These are phyloP conservation scores for Anhinga anhinga DNA, from an alignment of 2,113 vertebrate genomes.

Conservation along the genomic window DNA sequence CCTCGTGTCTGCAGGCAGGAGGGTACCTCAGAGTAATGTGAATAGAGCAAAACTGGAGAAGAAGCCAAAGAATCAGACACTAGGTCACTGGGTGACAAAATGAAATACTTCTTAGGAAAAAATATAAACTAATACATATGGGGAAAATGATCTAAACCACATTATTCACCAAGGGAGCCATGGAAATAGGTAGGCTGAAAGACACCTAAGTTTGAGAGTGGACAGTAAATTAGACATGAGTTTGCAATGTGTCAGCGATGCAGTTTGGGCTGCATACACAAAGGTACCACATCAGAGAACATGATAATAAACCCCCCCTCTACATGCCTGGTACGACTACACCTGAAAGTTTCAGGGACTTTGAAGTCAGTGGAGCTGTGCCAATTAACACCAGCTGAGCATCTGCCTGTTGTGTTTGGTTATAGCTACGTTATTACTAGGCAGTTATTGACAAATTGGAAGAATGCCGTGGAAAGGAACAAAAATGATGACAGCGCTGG, in stretches of 20 bases:
- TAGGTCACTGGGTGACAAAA: not conserved
- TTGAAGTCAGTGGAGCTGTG: conserved; percentile 18
- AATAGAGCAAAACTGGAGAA: not conserved
- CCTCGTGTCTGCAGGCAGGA: not conserved
- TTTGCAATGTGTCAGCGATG: not conserved
- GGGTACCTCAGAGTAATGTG: not conserved
- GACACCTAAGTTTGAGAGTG: not conserved
- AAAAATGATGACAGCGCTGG: not conserved
- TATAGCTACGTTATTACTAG: not conserved
- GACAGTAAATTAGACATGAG: not conserved
- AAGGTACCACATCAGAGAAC: conserved; percentile 34
- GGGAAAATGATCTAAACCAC: not conserved
- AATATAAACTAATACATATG: not conserved
- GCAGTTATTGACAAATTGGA: not conserved
- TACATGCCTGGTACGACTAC: not conserved
- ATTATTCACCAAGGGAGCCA: not conserved
- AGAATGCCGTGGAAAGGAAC: not conserved
- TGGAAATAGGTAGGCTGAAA: not conserved
- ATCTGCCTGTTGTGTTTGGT: not conserved
- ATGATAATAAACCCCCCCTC: not conserved
- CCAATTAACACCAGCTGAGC: not conserved
- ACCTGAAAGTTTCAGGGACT: conserved; percentile 22
- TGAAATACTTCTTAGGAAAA: not conserved
- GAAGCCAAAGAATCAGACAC: not conserved
- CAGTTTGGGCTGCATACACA: not conserved